Evolutionary conservation across 2,888 invertebrate genomes (phyloP), one percentile per base, ranked within the genome.

Genomic region (Carabus problematicus): DNA sequence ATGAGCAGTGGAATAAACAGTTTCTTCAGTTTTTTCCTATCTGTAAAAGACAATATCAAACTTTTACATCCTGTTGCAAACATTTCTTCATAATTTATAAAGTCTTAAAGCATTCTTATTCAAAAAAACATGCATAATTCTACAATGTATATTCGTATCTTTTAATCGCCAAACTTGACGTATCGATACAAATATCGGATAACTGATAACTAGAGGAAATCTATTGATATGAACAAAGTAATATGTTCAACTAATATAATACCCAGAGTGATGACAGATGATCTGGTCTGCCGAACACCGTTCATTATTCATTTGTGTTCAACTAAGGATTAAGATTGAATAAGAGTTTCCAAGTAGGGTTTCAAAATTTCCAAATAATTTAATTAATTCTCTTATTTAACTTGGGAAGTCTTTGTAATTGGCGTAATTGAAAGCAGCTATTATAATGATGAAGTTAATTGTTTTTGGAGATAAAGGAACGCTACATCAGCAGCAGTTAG

Each of bases 1-100:
- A 94, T 82, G 77, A 94, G 82, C 85, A 94, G 86, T 0, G 94
- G 94, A 72, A 94, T 91, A 77, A 94, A 89, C 52, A 94, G 85
- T 79, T 92, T 93, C 85, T 91, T 92, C 73, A 94, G 81, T 79
- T 91, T 90, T 79, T 92, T 89, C 58, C 93, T 89, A 74, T 91
- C 94, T 93, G 83, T 52, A 82, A 82, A 52, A 47, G 9, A 52
- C 11, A 52, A 52, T 12, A 52, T 7, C n/a, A 47, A 14, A 14
- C 12, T 11, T 14, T 47, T 16, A 47, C n/a, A 7, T 1, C 11
- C 9, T 47, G 16, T 47, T 43, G n/a, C n/a, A n/a, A n/a, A n/a
- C n/a, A n/a, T n/a, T n/a, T n/a, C n/a, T n/a, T n/a, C n/a, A n/a
- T n/a, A n/a, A n/a, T n/a, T n/a, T n/a, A n/a, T n/a, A n/a, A n/a